phyloP scores from a whole-genome alignment of 2,888 invertebrate genomes.

The Nowickia ferox region DNA sequence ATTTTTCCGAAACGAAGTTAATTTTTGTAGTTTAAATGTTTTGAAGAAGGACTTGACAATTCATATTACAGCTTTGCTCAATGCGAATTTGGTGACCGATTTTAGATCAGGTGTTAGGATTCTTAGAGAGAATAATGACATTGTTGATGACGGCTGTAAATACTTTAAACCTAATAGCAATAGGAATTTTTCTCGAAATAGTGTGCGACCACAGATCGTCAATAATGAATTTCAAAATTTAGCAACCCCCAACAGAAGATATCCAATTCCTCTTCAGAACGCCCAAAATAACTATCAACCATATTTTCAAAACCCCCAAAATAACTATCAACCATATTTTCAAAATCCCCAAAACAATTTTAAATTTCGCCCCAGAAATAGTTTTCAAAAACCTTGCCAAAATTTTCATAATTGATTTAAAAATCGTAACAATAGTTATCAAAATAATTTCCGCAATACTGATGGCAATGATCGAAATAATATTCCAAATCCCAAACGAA shows the following conservation, averaged over 20 bases:
- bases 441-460: constrained; percentile 2
- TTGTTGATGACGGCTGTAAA: not conserved
- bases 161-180: constrained; percentile 4
- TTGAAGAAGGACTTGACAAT: constrained; percentile 7
- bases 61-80: constrained; percentile 4
- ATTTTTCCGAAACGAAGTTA: constrained; percentile 11
- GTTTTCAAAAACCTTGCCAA: constrained; percentile 2
- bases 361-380: not conserved
- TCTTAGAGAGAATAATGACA: constrained; percentile 16
- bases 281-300: not conserved
- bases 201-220: constrained; percentile 9
- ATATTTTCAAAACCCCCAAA: no score
- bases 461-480: constrained; percentile 1
- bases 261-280: not conserved
- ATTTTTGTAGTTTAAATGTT: constrained; percentile 2
- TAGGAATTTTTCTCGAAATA: constrained; percentile 4
- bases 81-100: constrained; percentile 4
- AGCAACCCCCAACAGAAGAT: constrained; percentile 4
- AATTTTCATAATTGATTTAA: not conserved
- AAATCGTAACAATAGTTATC: not conserved
- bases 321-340: no score
- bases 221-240: constrained; percentile 19
- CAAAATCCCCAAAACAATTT: constrained; percentile 1
- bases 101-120: constrained; percentile 8
- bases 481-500: not conserved